A percentile compares a stretch with the other conserved stretches of the same genome.
These are phyloP conservation scores for Keiferia lycopersicella DNA, from an alignment of 2,888 invertebrate genomes.

Conservation along the genomic window DNA sequence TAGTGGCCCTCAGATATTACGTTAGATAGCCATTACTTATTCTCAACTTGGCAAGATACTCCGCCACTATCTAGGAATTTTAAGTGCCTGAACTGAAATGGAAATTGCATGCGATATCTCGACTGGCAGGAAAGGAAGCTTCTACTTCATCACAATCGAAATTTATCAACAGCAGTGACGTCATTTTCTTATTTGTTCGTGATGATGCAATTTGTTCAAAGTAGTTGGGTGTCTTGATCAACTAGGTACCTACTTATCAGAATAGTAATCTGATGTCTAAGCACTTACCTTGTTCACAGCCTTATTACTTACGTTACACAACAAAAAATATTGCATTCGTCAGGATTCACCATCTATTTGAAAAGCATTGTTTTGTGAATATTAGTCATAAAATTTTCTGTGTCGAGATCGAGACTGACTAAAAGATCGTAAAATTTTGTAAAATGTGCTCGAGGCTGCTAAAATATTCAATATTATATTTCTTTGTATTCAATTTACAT, in stretches of 20 bases:
- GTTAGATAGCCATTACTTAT: slow-evolving; percentile 24
- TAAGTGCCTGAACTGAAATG: slow-evolving; percentile 12
- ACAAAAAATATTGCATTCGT: not conserved
- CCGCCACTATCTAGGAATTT: slow-evolving; percentile 2
- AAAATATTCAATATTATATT: not conserved
- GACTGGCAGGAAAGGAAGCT: not conserved
- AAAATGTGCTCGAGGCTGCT: slow-evolving; percentile 8
- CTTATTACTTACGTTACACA: not conserved
- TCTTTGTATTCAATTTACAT: not conserved
- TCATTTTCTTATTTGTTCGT: slow-evolving; percentile 1
- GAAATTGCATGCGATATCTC: not conserved
- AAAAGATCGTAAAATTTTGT: not conserved
- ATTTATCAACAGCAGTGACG: slow-evolving; percentile 6
- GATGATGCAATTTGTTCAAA: not conserved
- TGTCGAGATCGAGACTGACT: not conserved
- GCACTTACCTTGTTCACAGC: not conserved
- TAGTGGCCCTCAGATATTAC: slow-evolving; percentile 20
- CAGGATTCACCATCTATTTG: not conserved
- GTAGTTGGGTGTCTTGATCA: not conserved
- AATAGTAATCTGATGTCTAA: too few relatives aligned
- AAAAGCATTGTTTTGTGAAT: too few relatives aligned
- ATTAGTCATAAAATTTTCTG: not conserved
- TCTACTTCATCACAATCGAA: slow-evolving; percentile 1
- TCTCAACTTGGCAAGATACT: slow-evolving; percentile 15
- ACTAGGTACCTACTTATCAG: too few relatives aligned